phyloP scores from a whole-genome alignment of 2,797 vertebrate species.

The Ctenochaetus hawaiiensis region DNA sequence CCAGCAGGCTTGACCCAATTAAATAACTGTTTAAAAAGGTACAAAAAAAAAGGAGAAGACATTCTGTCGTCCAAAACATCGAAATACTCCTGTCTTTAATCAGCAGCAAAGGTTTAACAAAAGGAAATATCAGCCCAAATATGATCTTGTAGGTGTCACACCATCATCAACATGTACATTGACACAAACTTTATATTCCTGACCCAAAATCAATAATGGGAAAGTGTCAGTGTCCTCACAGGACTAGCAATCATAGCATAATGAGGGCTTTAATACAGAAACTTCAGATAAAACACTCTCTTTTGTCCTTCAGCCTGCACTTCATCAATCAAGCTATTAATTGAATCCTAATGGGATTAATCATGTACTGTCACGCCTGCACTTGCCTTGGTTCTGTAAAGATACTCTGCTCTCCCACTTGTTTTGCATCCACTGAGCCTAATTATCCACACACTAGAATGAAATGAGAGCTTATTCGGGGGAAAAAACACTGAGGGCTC shows the following conservation, averaged over 20 bases:
- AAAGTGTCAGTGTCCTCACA: not conserved
- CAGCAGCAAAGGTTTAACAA: not conserved
- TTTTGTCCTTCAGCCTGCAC: constrained; percentile 65
- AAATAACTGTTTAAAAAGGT: constrained; percentile 16
- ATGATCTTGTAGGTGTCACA: not conserved
- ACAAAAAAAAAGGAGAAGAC: not conserved
- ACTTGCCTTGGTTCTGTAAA: constrained; percentile 58
- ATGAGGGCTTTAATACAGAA: constrained; percentile 39
- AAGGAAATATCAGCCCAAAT: not conserved
- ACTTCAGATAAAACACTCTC: constrained; percentile 58
- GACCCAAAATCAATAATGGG: constrained; percentile 7
- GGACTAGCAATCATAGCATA: constrained; percentile 17
- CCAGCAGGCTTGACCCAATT: constrained; percentile 41
- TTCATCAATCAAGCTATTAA: constrained; percentile 77
- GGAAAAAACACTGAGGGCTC: constrained; percentile 22
- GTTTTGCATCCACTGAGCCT: constrained; percentile 52
- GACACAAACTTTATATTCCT: constrained; percentile 17
- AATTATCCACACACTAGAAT: constrained; percentile 55
- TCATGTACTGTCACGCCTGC: constrained; percentile 67
- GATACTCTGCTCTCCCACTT: constrained; percentile 57
- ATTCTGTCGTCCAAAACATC: constrained; percentile 4
- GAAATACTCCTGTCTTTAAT: not conserved
- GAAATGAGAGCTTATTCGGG: constrained; percentile 29
- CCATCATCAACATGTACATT: constrained; percentile 9
- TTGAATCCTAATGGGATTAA: constrained; percentile 79